Base-by-base conservation (phyloP, 2,797 vertebrate species). In the Thalassophryne amazonica region DNA sequence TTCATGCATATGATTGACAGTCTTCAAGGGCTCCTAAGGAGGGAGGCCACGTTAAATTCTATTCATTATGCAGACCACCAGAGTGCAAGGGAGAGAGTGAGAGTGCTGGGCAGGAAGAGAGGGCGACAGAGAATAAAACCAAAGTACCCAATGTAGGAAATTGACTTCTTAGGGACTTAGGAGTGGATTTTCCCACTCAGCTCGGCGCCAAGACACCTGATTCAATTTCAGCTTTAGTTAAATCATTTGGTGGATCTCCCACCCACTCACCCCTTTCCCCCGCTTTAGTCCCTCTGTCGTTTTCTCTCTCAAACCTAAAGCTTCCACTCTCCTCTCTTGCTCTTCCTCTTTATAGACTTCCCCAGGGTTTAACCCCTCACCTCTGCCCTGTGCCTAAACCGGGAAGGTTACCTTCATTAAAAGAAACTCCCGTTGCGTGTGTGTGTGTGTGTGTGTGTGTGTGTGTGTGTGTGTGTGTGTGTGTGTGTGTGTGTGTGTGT, bases 301-400 rank as follows among this genome's bases (percentile, higher is more conserved):
- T 54, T 53, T 69, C 64, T 49, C 36, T 50, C 24, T n/a, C n/a
- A n/a, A n/a, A n/a, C 7, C 14, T 61, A n/a, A 8, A 28, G 22
- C 17, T 50, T 42, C 52, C 29, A 38, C 43, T 64, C 53, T 60
- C 16, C 49, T 66, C 68, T 23, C 40, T 47, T 62, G 48, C 43
- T 66, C 51, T 53, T 49, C 34, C 45, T 37, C 25, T 71, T 84
- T 80, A 75, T 61, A 49, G 68, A 72, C 77, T 74, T 86, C 78
- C 74, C 42, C 35, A 56, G 69, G 79, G 76, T 80, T 85, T 87
- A 86, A 88, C 84, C 86, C 83, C 63, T 84, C 63, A 79, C 69
- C 71, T 86, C 67, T 69, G 56, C 65, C 43, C 59, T 54, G 58
- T 16, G 46, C 45, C 83, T 73, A 50, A 57, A 76, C 64, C 24